Percentiles rank a stretch among this genome's conserved stretches.
phyloP scores from a whole-genome alignment of 53 echinoderm and acorn worm genomes.

The Echinarachnius parma region DNA sequence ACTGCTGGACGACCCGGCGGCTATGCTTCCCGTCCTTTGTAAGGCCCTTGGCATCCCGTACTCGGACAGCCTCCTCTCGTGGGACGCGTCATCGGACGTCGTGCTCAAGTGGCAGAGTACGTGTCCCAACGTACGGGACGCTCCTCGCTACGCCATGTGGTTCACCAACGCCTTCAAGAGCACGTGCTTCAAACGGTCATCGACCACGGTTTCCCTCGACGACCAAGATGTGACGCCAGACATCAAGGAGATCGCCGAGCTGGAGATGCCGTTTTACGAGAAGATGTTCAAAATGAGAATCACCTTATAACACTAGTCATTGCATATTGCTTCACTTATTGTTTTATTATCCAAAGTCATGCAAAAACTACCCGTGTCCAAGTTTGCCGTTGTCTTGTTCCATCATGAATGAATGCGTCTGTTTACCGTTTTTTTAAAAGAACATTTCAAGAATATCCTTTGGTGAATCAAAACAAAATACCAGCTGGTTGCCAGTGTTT shows the following conservation, averaged over 20 bases:
- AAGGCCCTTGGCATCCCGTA: slow-evolving; percentile 18
- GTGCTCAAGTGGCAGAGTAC: slow-evolving; percentile 33
- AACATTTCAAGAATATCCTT: no score
- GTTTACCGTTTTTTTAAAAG: no score
- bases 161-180: slow-evolving; percentile 34
- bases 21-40: slow-evolving; percentile 29
- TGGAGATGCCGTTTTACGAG: slow-evolving; percentile 32
- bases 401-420: no score
- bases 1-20: slow-evolving; percentile 26
- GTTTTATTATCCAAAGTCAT: no score
- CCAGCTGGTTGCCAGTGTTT: no score
- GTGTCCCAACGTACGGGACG: slow-evolving; percentile 14
- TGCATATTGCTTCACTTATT: no score
- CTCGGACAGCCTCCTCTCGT: slow-evolving; percentile 15
- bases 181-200: slow-evolving; percentile 16
- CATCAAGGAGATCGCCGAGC: slow-evolving; percentile 17
- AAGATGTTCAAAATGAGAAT: slow-evolving; percentile 21
- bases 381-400: no score
- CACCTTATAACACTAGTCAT: no score
- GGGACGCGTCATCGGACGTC: slow-evolving; percentile 31
- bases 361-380: no score
- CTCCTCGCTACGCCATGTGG: slow-evolving; percentile 29
- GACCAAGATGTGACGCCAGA: slow-evolving; percentile 18
- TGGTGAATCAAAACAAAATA: no score
- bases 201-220: slow-evolving; percentile 10